Percentiles rank a stretch among this genome's conserved stretches.
Evolutionary conservation across 1,140 invertebrate species (phyloP).

Genomic region (Hylyphantes graminicola): DNA sequence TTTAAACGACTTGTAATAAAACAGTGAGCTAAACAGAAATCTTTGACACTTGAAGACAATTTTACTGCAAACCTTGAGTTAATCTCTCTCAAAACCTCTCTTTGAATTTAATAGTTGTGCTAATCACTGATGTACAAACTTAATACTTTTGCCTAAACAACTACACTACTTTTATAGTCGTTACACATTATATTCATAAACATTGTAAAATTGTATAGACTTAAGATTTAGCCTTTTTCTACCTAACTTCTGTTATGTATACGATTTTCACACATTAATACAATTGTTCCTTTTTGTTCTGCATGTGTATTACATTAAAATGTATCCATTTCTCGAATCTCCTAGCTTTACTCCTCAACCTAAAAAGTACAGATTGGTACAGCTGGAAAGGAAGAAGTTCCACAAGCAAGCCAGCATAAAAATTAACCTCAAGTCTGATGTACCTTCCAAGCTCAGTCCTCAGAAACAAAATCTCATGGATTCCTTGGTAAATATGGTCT

Average conservation of each 20-base stretch:
- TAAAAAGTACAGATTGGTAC: conserved; percentile 70
- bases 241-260: neutral
- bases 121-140: too few relatives aligned
- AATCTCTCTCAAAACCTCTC: too few relatives aligned
- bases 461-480: conserved; percentile 67
- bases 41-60: too few relatives aligned
- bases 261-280: neutral
- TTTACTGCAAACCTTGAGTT: too few relatives aligned
- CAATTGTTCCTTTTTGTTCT: neutral
- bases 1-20: too few relatives aligned
- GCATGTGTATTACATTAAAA: neutral
- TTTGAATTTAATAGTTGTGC: too few relatives aligned
- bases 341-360: conserved; percentile 64
- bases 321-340: neutral
- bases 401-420: conserved; percentile 22
- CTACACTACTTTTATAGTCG: too few relatives aligned
- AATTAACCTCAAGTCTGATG: conserved; percentile 41
- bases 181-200: neutral
- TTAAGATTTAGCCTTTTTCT: neutral
- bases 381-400: conserved; percentile 45
- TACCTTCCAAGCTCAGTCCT: conserved; percentile 66
- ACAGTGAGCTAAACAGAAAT: too few relatives aligned
- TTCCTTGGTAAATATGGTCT: conserved; percentile 67
- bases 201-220: neutral
- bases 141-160: too few relatives aligned